Base-by-base conservation (phyloP, 2,113 vertebrate genomes). In the Phyllostomus discolor region DNA sequence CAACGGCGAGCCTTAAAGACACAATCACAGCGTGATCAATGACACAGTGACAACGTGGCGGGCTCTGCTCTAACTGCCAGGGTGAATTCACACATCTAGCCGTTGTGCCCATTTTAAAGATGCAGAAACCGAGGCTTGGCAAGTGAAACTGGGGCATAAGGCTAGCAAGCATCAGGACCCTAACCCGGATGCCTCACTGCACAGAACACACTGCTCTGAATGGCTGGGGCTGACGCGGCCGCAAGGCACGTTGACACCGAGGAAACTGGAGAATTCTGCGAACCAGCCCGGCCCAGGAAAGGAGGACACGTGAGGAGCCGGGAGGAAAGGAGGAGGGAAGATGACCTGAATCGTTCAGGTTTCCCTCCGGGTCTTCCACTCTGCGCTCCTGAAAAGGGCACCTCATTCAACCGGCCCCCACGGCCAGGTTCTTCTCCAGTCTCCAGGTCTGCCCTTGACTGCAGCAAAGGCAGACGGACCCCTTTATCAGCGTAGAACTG, bases 21-120 rank as follows among this genome's bases (percentile, higher is more conserved):
- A 2, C 4, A 20, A 5, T 8, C 67, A 4, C 24, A 52, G 2
- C 0, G 10, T 28, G 59, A 28, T 19, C 2, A n/a, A 31, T 1
- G 14, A 22, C 22, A 2, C 4, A 20, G 5, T 8, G 52, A 2
- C 24, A 38, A 1, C 0, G 0, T 1, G 26, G 26, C 19, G 4
- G 57, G 22, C 10, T 0, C 57, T 15, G 0, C 6, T 17, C 24
- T 5, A n/a, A 24, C n/a, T 1, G 33, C 33, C 86, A 20, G 14
- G 4, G 33, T 16, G 78, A 12, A 41, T 1, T 4, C n/a, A 38
- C 0, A 4, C 48, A 19, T 5, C 24, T 2, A 4, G 7, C 19
- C 17, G 4, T 11, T 4, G 9, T 0, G 17, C 59, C 66, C n/a
- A 59, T 43, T 81, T 57, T 31, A 50, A 46, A 76, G 69, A 41